Conservation (phyloP, 2,113 vertebrate genomes). For the Bucco capensis region DNA sequence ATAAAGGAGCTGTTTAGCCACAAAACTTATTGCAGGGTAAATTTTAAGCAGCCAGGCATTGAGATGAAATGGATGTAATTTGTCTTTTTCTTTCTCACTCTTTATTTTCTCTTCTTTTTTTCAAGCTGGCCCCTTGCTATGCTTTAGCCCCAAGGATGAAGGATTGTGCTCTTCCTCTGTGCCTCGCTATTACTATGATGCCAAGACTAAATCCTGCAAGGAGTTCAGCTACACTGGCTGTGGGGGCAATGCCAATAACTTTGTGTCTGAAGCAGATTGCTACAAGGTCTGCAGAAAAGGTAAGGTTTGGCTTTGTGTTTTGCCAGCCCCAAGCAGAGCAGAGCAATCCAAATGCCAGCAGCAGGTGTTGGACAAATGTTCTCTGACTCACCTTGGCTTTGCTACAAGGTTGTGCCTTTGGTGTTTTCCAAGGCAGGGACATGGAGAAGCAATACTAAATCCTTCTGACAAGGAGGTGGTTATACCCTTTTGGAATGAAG, state of each 20-base stretch:
- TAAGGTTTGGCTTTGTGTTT: conserved; percentile 16
- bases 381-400: neutral
- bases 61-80: neutral
- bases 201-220: conserved; percentile 76
- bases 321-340: neutral
- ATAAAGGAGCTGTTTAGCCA: neutral
- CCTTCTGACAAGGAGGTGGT: neutral
- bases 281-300: conserved; percentile 79
- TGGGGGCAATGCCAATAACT: conserved; percentile 92
- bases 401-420: neutral
- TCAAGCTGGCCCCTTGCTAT: conserved; percentile 79
- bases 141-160: conserved; percentile 81
- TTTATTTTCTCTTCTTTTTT: neutral
- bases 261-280: conserved; percentile 76
- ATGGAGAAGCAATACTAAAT: neutral
- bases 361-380: neutral
- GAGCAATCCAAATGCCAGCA: neutral
- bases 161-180: conserved; percentile 85
- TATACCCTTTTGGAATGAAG: neutral
- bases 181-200: conserved; percentile 86
- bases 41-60: neutral
- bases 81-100: neutral
- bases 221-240: conserved; percentile 87
- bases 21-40: neutral
- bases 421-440: neutral